These are phyloP conservation scores for Zaprionus vittiger DNA, from an alignment of 1,140 invertebrate genomes.

Conservation along the genomic window DNA sequence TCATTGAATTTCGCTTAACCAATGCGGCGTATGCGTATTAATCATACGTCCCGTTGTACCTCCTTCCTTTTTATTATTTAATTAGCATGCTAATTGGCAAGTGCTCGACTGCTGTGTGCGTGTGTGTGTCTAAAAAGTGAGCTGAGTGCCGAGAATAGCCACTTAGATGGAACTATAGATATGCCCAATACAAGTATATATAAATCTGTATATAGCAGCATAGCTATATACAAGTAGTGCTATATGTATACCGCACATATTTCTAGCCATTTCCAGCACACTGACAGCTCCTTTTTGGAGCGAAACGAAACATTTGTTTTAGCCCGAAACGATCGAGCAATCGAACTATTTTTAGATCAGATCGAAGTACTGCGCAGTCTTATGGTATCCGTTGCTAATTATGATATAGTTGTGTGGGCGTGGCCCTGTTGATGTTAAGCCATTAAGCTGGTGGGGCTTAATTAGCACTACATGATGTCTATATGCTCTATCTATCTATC, in stretches of 20 bases:
- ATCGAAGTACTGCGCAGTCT: neutral
- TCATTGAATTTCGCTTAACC: slow-evolving; percentile 50
- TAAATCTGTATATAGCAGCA: slow-evolving; percentile 20
- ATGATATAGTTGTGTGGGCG: neutral
- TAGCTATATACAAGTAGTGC: neutral
- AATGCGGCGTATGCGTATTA: slow-evolving; percentile 57
- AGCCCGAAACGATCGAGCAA: slow-evolving; percentile 24
- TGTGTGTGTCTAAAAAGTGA: slow-evolving; percentile 13
- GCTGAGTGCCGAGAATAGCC: slow-evolving; percentile 45
- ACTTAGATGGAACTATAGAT: slow-evolving; percentile 47
- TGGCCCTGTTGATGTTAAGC: neutral
- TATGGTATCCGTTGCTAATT: neutral
- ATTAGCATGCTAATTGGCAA: slow-evolving; percentile 82
- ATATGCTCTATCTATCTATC: slow-evolving; percentile 33
- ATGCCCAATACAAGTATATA: slow-evolving; percentile 16
- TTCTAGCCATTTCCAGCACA: slow-evolving; percentile 23
- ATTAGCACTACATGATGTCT: slow-evolving; percentile 58
- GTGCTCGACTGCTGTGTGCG: slow-evolving; percentile 27
- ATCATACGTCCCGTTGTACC: slow-evolving; percentile 49
- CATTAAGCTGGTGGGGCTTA: slow-evolving; percentile 65
- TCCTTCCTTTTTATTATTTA: slow-evolving; percentile 74
- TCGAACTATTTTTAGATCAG: slow-evolving; percentile 59
- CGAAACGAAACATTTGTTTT: slow-evolving; percentile 25
- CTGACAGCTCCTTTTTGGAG: slow-evolving; percentile 49
- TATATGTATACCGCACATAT: slow-evolving; percentile 35